These are phyloP conservation scores for Cerastis rubricosa DNA, from an alignment of 2,888 invertebrate genomes.

Conservation along the genomic window DNA sequence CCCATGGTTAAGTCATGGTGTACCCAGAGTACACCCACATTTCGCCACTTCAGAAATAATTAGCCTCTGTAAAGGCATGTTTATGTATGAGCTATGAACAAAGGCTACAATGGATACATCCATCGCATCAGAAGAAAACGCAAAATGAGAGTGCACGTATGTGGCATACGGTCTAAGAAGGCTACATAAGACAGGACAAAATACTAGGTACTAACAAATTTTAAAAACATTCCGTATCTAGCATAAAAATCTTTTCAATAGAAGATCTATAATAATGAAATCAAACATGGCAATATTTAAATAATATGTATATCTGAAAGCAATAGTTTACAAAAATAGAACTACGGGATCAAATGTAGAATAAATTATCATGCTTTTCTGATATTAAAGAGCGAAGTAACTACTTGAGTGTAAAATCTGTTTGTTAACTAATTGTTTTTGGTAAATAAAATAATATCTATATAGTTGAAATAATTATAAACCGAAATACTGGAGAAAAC, in stretches of 20 bases:
- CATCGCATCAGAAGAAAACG: neutral
- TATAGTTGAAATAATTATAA: slow-evolving; percentile 10
- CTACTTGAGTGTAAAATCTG: neutral
- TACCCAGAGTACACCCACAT: neutral
- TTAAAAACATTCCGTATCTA: slow-evolving; percentile 17
- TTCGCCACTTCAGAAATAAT: neutral
- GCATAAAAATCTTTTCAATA: slow-evolving; percentile 10
- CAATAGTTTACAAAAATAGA: slow-evolving; percentile 2
- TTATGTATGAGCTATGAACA: neutral
- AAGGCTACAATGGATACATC: neutral
- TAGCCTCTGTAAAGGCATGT: neutral
- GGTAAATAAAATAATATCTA: slow-evolving; percentile 11
- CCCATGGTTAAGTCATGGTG: neutral
- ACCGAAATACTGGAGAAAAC: slow-evolving; percentile 28
- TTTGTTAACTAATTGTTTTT: neutral
- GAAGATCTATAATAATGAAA: slow-evolving; percentile 24
- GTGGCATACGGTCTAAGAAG: slow-evolving; percentile 8
- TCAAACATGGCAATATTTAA: slow-evolving; percentile 19
- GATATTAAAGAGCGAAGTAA: neutral
- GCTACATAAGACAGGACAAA: slow-evolving; percentile 21
- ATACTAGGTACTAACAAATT: slow-evolving; percentile 19
- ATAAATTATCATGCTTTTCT: neutral
- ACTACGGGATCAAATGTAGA: slow-evolving; percentile 5
- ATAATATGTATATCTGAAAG: neutral
- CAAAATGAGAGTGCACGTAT: slow-evolving; percentile 23